Base-by-base conservation (phyloP, 2,113 vertebrate species). In the Lynx canadensis region DNA sequence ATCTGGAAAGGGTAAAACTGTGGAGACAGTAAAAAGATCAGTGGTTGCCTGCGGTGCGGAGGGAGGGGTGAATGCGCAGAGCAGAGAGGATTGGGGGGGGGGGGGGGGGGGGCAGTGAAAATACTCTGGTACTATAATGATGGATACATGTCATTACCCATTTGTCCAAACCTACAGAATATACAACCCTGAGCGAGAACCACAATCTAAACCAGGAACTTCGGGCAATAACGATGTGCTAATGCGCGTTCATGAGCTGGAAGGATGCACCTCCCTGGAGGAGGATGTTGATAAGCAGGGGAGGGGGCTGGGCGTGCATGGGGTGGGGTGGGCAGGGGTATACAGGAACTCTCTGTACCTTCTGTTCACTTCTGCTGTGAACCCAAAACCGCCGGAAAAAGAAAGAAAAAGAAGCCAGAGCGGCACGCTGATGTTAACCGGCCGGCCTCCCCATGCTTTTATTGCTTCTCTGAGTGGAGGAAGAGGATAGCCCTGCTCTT, bases 371-470 rank as follows among this genome's bases (percentile, higher is more conserved):
- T 84, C 65, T 36, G 14, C 65, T 76, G 36, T 76, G 27, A 60
- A 68, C 31, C 74, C 73, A 57, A 38, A 55, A 94, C 10, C 9
- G 57, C 63, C 79, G 27, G 10, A 3, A 48, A 23, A 69, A 16
- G 23, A 21, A 13, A 21, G 0, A 4, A 8, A 57, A 68, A 81
- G n/a, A 85, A 31, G 33, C 19, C 38, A 65, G 11, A 76, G n/a
- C 27, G 19, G 57, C 18, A 21, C 4, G 0, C 16, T 6, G 71
- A 13, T 23, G 41, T 52, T 36, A 21, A 50, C 15, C 48, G 83
- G 41, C 92, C 66, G 89, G 87, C 89, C 89, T 89, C 65, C 73
- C 91, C 69, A 12, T 2, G 81, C 38, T 94, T 98, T 98, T 98
- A 98, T 98, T 97, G 73, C 33, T 38, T 90, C 89, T 81, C 57